Percentiles rank a stretch among this genome's conserved stretches.
phyloP scores from a whole-genome alignment of 2,113 vertebrate genomes.

The Oceanites oceanicus region DNA sequence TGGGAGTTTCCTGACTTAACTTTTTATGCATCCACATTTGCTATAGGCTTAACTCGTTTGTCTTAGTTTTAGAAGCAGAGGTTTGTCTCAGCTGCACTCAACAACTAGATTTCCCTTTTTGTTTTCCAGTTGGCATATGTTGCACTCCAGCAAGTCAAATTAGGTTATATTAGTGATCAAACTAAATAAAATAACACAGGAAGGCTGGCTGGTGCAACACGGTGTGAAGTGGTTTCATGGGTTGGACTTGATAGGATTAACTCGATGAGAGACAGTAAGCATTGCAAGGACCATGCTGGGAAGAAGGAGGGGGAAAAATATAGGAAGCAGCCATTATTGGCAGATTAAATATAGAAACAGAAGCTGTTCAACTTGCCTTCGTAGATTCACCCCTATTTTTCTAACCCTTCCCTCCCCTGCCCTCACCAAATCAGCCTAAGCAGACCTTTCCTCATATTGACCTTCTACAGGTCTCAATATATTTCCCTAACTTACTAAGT shows the following conservation, averaged over 20 bases:
- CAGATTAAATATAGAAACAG: background rate
- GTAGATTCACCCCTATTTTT: background rate
- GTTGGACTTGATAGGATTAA: background rate
- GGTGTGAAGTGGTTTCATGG: background rate
- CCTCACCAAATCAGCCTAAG: background rate
- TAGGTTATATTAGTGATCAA: background rate
- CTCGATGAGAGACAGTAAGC: background rate
- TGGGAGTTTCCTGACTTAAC: background rate
- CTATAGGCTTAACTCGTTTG: background rate
- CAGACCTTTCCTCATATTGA: background rate
- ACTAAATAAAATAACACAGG: background rate
- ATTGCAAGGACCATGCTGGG: background rate
- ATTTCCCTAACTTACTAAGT: too few species aligned
- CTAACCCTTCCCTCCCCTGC: background rate
- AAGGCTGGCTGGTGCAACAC: background rate
- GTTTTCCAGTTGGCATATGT: background rate
- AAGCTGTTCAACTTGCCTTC: background rate
- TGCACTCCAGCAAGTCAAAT: background rate
- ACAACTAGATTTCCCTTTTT: background rate
- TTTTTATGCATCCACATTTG: background rate
- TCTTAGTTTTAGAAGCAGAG: background rate
- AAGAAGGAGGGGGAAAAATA: fast-evolving
- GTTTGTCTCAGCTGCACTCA: background rate
- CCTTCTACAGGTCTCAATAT: background rate
- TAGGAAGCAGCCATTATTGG: background rate